Conservation (phyloP, 92 coral and sea anemone species). For the Paramuricea clavata region DNA sequence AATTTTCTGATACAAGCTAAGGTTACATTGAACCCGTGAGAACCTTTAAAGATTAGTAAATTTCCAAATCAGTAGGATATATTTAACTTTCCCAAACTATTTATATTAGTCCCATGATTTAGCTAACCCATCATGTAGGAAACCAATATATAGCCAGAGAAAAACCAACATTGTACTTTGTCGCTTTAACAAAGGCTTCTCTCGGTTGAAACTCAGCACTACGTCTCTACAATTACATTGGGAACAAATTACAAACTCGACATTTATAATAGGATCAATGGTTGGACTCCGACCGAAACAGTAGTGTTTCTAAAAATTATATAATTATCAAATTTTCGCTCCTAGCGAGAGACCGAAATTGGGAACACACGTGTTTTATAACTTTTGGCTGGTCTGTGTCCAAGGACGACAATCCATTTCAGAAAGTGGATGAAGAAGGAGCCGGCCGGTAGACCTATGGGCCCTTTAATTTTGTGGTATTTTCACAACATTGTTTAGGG, state of each 20-base stretch:
- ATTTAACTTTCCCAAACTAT: not conserved
- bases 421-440: too few relatives aligned
- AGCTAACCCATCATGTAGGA: too few relatives aligned
- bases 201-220: not conserved
- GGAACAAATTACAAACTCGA: not conserved
- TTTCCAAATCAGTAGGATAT: not conserved
- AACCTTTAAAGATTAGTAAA: not conserved
- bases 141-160: too few relatives aligned
- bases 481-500: too few relatives aligned
- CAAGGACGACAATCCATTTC: too few relatives aligned
- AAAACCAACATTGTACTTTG: too few relatives aligned
- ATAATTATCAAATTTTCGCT: not conserved
- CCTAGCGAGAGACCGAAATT: not conserved
- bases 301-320: not conserved
- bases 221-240: not conserved
- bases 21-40: not conserved
- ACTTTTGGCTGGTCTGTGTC: too few relatives aligned
- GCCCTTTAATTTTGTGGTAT: too few relatives aligned
- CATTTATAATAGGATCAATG: conserved; percentile 3
- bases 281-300: not conserved
- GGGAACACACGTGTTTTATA: not conserved
- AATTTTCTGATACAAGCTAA: not conserved
- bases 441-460: too few relatives aligned
- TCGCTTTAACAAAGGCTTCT: too few relatives aligned
- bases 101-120: too few relatives aligned